Percentiles rank a stretch among this genome's conserved stretches.
These are phyloP conservation scores for Incurvaria masculella DNA, from an alignment of 2,888 invertebrate species.

Conservation along the genomic window DNA sequence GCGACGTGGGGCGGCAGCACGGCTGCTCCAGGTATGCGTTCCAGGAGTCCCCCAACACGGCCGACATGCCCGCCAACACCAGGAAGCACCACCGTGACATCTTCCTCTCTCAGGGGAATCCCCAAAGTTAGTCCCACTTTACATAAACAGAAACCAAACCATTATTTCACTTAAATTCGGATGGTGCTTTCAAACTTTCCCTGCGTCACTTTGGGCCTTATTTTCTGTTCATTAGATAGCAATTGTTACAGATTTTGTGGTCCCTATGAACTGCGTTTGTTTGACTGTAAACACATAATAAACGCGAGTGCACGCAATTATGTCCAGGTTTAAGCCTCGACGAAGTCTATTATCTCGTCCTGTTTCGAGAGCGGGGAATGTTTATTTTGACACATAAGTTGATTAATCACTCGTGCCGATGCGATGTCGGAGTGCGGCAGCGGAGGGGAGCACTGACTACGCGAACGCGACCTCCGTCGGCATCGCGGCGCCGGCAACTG, in stretches of 20 bases:
- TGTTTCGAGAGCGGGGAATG: background rate
- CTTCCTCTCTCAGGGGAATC: background rate
- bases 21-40: slow-evolving; percentile 64
- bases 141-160: background rate
- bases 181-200: too few relatives aligned
- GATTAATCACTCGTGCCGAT: slow-evolving; percentile 21
- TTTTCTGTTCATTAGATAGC: too few relatives aligned
- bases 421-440: slow-evolving; percentile 36
- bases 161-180: too few relatives aligned
- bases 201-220: too few relatives aligned
- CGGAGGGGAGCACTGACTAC: slow-evolving; percentile 23
- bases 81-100: slow-evolving; percentile 20
- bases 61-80: slow-evolving; percentile 36
- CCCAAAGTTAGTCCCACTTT: background rate
- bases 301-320: background rate
- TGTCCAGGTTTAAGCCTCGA: background rate
- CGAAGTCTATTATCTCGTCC: background rate
- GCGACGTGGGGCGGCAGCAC: slow-evolving; percentile 58
- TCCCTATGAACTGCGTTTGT: too few relatives aligned
- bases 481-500: slow-evolving; percentile 46
- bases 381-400: background rate
- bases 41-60: slow-evolving; percentile 61
- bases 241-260: too few relatives aligned
- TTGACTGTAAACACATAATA: too few relatives aligned
- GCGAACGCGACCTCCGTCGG: slow-evolving; percentile 36